Evolutionary conservation across 2,797 vertebrate species (phyloP), one percentile per base, ranked within the genome.

Genomic region (Sebastes nivosus): DNA sequence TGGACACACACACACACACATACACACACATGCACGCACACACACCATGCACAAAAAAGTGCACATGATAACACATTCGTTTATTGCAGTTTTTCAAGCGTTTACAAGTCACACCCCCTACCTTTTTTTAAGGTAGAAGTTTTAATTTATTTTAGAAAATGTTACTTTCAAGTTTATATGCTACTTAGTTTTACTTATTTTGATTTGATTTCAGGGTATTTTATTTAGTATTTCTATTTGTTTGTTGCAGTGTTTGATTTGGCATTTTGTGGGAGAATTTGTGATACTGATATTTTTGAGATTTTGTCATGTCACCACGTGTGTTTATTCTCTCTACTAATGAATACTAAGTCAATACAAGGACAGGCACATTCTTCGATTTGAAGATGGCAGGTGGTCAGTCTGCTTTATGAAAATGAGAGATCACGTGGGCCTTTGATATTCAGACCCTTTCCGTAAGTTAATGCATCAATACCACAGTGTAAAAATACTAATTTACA

Each of bases 1-100:
- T 88, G 86, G 88, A 91, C 89, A 87, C 87, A 90, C 84, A 85
- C 87, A 90, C 84, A 85, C 69, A 82, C 65, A 64, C 71, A 46
- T 27, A 34, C 32, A 79, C 64, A 36, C 27, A 68, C 46, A 61
- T 27, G 72, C 66, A 55, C 70, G 63, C 59, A 71, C 29, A 77
- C 13, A 18, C 69, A 69, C 77, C 60, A 78, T 5, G 9, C 67
- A 79, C 22, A 70, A 58, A 34, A 42, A 71, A 22, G 58, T 24
- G 34, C 67, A 66, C n/a, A 61, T 6, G 73, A 75, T 75, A 79
- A 50, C 34, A 36, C 58, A 54, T 55, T 69, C 2, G 4, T 82
- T 77, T 67, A 68, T 66, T 73, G 34, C 60, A 42, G 18, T 24
- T 25, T 63, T 66, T 2, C 3, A 57, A 74, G 20, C 18, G 1